Evolutionary conservation across 2,797 vertebrate genomes (phyloP).

Genomic region (Mus minutoides): DNA sequence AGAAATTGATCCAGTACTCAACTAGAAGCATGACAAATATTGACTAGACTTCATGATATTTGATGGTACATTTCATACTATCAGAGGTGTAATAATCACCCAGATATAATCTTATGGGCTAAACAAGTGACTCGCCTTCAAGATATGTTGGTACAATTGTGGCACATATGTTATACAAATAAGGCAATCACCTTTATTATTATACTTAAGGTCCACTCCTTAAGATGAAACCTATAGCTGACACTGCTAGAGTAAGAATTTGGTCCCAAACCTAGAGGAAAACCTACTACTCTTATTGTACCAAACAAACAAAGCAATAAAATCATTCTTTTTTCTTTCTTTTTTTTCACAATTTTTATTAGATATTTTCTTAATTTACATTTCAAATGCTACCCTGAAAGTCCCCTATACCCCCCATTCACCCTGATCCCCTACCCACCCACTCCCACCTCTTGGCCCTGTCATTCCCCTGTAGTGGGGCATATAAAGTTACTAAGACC

Average conservation of each 20-base stretch:
- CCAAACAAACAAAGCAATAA: not conserved
- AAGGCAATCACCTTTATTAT: not conserved
- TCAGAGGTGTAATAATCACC: too few species aligned
- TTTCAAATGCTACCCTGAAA: too few species aligned
- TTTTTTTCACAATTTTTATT: too few species aligned
- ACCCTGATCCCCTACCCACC: too few species aligned
- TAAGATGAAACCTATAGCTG: not conserved
- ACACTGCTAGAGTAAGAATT: not conserved
- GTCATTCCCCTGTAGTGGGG: too few species aligned
- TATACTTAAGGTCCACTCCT: not conserved
- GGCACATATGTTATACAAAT: not conserved
- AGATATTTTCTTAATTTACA: too few species aligned
- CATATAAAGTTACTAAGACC: too few species aligned
- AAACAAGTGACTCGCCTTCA: not conserved
- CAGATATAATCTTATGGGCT: not conserved
- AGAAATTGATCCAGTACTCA: not conserved
- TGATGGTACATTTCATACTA: too few species aligned
- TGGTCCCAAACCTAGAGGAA: not conserved
- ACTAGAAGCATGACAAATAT: not conserved
- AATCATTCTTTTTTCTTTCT: too few species aligned
- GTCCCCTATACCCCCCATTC: too few species aligned
- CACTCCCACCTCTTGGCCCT: too few species aligned
- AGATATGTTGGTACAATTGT: not conserved
- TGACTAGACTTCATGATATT: too few species aligned
- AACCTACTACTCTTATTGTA: not conserved